Base-by-base conservation (phyloP, 2,797 vertebrate genomes). In the Helicolenus hilgendorfi region DNA sequence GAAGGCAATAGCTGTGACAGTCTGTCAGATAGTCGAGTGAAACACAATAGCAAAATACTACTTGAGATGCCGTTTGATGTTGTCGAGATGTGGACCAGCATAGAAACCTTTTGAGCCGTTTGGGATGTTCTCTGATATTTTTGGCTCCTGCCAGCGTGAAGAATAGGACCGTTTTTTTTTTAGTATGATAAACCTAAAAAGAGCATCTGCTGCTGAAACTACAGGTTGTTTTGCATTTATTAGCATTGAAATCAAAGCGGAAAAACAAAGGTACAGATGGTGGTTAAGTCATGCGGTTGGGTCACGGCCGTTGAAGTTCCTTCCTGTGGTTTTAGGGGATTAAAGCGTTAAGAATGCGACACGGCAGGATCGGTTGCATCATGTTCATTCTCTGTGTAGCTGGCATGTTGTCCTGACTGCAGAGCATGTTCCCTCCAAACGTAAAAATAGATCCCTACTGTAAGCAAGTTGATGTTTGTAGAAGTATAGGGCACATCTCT, bases 341-440 rank as follows among this genome's bases (percentile, higher is more conserved):
- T 56, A 33, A 88, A 89, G 80, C 64, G 7, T 68, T 67, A 4
- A 74, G 81, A 73, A 72, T 84, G 79, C 79, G 75, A 92, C 81
- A 45, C 27, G 59, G 72, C 85, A 70, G 90, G 84, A 89, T 89
- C 64, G 64, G 86, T 89, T 88, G 91, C 89, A 87, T 95, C 87
- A 78, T 69, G 91, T 92, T 93, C 84, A 87, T 85, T 80, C 90
- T 90, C 89, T 90, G 89, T 94, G 92, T 94, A 88, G 93, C 92
- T 81, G 92, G 95, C 95, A 96, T 96, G 94, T 92, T 91, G 88
- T 92, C 91, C 93, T 88, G 89, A 96, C 91, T 93, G 89, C 94
- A 95, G 91, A 95, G 95, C 94, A 96, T 96, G 95, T 82, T 94
- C 85, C 92, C 81, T 95, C 90, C 81, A 90, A 78, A 90, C 79